phyloP scores from a whole-genome alignment of 2,888 invertebrate species.

The Strigamia transsilvanica region DNA sequence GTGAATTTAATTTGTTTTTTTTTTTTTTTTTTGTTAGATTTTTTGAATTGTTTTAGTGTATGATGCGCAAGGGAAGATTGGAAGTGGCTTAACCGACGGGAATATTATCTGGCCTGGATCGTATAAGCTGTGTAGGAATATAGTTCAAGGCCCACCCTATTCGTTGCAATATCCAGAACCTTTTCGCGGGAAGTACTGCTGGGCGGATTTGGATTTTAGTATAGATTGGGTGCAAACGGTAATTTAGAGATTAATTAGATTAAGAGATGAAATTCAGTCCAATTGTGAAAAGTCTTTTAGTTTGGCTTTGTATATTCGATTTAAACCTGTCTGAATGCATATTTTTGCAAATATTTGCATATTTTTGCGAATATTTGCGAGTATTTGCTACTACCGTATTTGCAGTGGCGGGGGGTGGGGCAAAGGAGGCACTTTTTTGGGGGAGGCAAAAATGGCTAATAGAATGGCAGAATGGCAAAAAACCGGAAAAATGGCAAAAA shows the following conservation, averaged over 20 bases:
- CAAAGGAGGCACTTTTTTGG: no score
- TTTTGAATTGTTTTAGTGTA: not conserved
- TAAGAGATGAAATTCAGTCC: no score
- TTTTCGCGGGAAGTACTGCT: not conserved
- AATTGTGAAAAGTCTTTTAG: no score
- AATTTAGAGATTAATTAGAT: not conserved
- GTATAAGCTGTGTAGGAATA: not conserved
- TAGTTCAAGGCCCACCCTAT: not conserved
- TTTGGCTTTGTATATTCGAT: no score
- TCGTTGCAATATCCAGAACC: not conserved
- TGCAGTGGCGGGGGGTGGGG: no score
- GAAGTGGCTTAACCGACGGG: not conserved
- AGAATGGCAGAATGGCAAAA: no score
- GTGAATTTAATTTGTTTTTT: not conserved
- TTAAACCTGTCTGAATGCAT: no score
- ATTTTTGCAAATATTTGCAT: no score
- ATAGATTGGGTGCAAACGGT: not conserved
- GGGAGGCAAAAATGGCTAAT: no score
- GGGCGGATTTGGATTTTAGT: not conserved
- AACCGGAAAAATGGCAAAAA: no score
- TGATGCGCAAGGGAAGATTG: not conserved
- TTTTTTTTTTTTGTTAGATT: not conserved
- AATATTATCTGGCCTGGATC: slow-evolving; percentile 1
- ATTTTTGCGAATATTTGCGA: no score
- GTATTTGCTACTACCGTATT: no score